Conservation (phyloP, 1,140 invertebrate genomes). For the Heliconius hewitsoni region DNA sequence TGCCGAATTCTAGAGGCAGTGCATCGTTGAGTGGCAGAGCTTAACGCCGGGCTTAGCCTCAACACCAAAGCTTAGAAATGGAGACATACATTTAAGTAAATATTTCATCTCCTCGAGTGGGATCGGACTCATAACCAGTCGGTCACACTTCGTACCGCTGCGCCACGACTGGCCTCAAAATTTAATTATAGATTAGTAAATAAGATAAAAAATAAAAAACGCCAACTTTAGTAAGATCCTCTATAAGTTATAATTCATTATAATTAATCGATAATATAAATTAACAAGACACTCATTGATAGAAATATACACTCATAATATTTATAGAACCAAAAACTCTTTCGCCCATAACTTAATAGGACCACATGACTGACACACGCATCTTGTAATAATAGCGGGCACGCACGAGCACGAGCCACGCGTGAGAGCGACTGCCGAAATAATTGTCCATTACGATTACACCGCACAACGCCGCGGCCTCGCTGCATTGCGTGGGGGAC, state of each 20-base stretch:
- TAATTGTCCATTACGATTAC: constrained; percentile 74
- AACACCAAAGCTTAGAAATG: no score
- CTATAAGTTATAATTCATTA: background rate
- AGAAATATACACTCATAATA: background rate
- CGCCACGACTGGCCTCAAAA: background rate
- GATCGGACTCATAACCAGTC: no score
- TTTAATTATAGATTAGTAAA: background rate
- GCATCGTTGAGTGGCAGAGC: no score
- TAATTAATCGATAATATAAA: background rate
- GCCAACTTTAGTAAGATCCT: background rate
- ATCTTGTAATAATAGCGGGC: constrained; percentile 65
- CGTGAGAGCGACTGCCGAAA: constrained; percentile 76
- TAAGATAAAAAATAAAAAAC: background rate
- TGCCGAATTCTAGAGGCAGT: no score
- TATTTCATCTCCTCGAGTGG: no score
- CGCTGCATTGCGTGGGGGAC: constrained; percentile 31
- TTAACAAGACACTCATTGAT: background rate
- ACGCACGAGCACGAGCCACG: constrained; percentile 74
- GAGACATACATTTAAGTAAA: no score
- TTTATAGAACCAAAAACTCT: background rate
- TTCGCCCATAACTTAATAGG: constrained; percentile 16
- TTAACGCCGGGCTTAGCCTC: no score
- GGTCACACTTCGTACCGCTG: no score
- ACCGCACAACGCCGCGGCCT: constrained; percentile 32
- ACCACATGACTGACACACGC: constrained; percentile 51